These are phyloP conservation scores for Cephalopachus bancanus DNA, from an alignment of 2,797 vertebrate species.

Conservation along the genomic window DNA sequence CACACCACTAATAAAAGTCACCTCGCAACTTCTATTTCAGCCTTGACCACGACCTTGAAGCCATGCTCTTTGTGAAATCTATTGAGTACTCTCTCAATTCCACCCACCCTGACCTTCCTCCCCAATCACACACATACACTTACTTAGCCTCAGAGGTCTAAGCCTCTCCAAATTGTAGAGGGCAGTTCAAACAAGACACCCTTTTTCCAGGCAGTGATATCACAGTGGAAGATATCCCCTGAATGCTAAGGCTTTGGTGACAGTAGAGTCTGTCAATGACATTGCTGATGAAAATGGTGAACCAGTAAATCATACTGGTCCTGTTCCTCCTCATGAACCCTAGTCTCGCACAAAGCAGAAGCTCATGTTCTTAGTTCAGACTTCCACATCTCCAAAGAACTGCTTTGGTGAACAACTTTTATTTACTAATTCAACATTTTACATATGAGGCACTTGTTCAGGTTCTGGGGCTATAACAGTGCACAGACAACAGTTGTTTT, in stretches of 20 bases:
- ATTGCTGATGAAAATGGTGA: neutral
- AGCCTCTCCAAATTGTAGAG: conserved; percentile 8
- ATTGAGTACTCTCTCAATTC: neutral
- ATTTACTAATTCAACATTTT: neutral
- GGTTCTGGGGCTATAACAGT: neutral
- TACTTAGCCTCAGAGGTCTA: neutral
- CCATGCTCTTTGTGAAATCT: neutral
- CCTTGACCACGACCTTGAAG: neutral
- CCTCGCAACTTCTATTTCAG: neutral
- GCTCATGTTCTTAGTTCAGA: neutral
- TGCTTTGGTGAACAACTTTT: neutral
- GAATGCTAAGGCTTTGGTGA: neutral
- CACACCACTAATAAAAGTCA: neutral
- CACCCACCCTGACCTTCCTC: accelerated
- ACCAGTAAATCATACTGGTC: neutral
- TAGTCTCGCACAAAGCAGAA: neutral
- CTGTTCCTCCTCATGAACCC: neutral
- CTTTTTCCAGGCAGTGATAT: neutral
- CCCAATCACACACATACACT: too few species aligned
- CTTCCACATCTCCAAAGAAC: neutral
- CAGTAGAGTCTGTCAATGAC: neutral
- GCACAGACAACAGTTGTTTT: neutral
- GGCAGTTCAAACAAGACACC: neutral
- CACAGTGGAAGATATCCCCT: neutral
- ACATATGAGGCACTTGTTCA: neutral